Base-by-base conservation (phyloP, 2,797 vertebrate genomes). In the Rallus crepitans region DNA sequence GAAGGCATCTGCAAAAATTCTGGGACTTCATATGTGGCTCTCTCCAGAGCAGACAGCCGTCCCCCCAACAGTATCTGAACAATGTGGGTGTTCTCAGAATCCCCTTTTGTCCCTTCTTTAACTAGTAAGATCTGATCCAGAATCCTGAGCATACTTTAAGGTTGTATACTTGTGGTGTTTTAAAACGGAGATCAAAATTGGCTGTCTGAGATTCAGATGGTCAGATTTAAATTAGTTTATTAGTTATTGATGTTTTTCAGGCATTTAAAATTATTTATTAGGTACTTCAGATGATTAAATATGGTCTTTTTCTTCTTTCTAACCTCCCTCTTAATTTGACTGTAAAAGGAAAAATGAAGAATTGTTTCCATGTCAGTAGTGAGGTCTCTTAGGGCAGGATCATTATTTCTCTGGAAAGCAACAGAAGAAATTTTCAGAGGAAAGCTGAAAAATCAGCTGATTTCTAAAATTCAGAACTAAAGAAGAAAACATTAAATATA, bases 181-280 rank as follows among this genome's bases (percentile, higher is more conserved):
- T 66, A 64, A 85, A 91, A 50, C 11, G 21, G 20, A 83, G 24
- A 31, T 71, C 35, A 63, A 80, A 90, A 40, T 37, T 33, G 57
- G 24, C 50, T 47, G 24, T 4, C 47, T 90, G 20, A 23, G 61
- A 35, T 60, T 94, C 75, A 28, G 15, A 31, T 86, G 37, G 53
- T 82, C 57, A 93, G 50, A 81, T 78, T 93, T 76, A 88, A 88
- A 92, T 92, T 64, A 56, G 30, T 88, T 68, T 80, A 90, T 83
- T 93, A 65, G 23, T 72, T 90, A 73, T 60, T 86, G 27, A 61
- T 90, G 37, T 15, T 71, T 81, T 86, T 86, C n/a, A 55, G 61
- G 24, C 39, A 83, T 68, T 94, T 88, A 82, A 75, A 83, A 91
- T 75, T 5, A 71, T 90, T 73, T 90, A 69, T 69, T 10, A 60